Evolutionary conservation across 2,113 vertebrate genomes (phyloP).

Genomic region (Podiceps cristatus): DNA sequence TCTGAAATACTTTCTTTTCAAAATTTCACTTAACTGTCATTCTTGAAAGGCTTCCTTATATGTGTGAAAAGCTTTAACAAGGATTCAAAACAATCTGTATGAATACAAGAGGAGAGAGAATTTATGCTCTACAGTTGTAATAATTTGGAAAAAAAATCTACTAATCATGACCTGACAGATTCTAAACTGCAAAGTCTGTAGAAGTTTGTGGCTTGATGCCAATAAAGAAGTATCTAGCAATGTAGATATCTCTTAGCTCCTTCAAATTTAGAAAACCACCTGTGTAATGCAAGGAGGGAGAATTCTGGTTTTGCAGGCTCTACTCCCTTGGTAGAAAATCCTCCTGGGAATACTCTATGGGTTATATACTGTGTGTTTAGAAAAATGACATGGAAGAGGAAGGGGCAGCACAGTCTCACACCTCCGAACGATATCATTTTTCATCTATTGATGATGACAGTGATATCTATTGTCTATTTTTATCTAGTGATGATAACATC

Average conservation of each 20-base stretch:
- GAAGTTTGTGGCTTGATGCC: background rate
- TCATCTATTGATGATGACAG: background rate
- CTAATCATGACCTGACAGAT: background rate
- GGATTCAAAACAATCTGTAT: background rate
- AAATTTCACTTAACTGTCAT: background rate
- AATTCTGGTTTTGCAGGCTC: background rate
- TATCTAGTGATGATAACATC: background rate
- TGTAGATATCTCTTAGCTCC: background rate
- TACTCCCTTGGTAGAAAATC: background rate
- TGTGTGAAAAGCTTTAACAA: background rate
- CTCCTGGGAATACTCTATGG: background rate
- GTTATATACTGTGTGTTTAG: background rate
- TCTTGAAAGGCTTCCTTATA: background rate
- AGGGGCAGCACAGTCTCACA: background rate
- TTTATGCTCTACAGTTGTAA: background rate
- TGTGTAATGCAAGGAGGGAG: background rate
- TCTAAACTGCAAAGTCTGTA: background rate
- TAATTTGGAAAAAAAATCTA: background rate
- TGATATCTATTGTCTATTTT: background rate
- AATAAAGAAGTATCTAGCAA: background rate
- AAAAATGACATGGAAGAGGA: background rate
- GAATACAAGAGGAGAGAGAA: background rate
- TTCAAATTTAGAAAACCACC: background rate
- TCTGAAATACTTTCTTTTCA: background rate
- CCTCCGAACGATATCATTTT: background rate